Evolutionary conservation across 2,113 vertebrate genomes (phyloP).

Genomic region (Himantopus leucocephalus): DNA sequence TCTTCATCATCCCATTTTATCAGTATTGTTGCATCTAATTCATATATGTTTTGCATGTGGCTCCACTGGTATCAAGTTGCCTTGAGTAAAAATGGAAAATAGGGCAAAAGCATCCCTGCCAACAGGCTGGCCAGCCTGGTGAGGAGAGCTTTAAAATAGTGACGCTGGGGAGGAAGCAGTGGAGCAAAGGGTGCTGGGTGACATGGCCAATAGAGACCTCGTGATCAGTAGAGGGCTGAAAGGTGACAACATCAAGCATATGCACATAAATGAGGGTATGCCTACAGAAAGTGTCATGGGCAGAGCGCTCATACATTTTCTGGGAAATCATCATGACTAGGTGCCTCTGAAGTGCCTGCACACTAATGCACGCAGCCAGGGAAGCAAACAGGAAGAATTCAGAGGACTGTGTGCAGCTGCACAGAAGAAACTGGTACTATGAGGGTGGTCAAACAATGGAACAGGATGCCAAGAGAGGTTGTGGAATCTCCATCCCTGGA

Average conservation of each 20-base stretch:
- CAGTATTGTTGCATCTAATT: not conserved
- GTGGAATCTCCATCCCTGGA: not conserved
- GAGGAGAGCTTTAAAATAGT: not conserved
- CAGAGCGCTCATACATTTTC: fast-evolving
- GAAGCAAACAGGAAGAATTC: not conserved
- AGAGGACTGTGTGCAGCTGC: not conserved
- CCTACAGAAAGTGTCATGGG: not conserved
- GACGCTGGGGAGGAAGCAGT: not conserved
- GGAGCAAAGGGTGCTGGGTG: not conserved
- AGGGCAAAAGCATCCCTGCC: not conserved
- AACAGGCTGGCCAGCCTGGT: not conserved
- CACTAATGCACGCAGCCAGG: not conserved
- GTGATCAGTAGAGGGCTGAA: not conserved
- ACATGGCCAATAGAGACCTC: not conserved
- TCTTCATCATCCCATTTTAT: not conserved
- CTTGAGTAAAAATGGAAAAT: not conserved
- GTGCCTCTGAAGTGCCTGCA: not conserved
- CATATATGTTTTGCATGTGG: not conserved
- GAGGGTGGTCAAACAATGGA: not conserved
- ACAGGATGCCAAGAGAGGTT: not conserved
- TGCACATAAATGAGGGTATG: not conserved
- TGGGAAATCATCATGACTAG: not conserved
- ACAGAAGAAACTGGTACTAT: not conserved
- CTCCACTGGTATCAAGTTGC: not conserved
- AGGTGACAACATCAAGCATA: fast-evolving